Base-by-base conservation (phyloP, 2,888 invertebrate genomes). In the Phaedon cochleariae region DNA sequence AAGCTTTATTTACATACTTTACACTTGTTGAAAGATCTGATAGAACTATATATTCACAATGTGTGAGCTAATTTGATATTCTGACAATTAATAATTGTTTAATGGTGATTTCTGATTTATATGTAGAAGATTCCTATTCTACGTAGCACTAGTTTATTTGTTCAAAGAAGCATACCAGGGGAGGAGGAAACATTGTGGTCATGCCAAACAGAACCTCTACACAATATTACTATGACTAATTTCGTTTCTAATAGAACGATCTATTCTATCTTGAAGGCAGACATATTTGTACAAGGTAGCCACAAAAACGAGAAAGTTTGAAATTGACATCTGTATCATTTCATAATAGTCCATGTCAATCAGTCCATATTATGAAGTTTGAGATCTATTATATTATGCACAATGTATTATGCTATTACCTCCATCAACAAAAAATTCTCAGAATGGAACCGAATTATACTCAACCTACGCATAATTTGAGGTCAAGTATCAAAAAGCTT, bases 131-230 rank as follows among this genome's bases (percentile, higher is more conserved):
- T 54, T 31, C 21, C 63, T 64, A 64, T 15, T 59, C 59, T 41
- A 34, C 9, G 12, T 45, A 57, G 57, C 57, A 17, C n/a, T 55
- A 45, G 15, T 26, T 57, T 15, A 18, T 57, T 37, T 15, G 4
- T 72, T 71, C 72, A 75, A 76, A 76, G 73, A 77, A 75, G 76
- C 75, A 76, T 75, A 76, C 73, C 62, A 65, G 66, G 67, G 59
- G 65, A 65, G 51, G 67, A 64, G 64, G 62, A 69, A 58, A 62
- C 51, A 53, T 21, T 59, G n/a, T 34, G 51, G 54, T 21, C 67
- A 68, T 69, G 70, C 63, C 29, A 60, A 61, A 67, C 60, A 65
- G 67, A 64, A 75, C 73, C 75, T 75, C 75, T 75, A 74, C 72
- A 74, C 75, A 74, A 31, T 73, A 73, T 74, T 72, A 54, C 71